Percentiles rank a stretch among this genome's conserved stretches.
phyloP scores from a whole-genome alignment of 2,888 invertebrate species.

The Euzophera pinguis region DNA sequence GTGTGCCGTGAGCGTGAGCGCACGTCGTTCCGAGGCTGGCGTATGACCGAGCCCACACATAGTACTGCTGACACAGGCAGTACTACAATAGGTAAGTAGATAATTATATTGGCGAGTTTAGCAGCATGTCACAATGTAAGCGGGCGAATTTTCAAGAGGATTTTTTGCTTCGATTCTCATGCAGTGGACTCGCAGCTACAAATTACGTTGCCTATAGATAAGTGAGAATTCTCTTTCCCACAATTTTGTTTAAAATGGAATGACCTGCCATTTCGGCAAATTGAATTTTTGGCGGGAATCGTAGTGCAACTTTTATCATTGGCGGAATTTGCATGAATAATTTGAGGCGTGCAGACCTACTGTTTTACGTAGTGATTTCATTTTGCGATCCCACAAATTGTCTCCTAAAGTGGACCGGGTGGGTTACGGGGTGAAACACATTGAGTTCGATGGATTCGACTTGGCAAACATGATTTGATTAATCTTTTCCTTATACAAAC shows the following conservation, averaged over 20 bases:
- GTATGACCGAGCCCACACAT: too few relatives aligned
- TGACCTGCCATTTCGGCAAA: background rate
- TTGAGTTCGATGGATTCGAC: background rate
- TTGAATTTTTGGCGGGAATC: slow-evolving; percentile 13
- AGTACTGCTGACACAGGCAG: too few relatives aligned
- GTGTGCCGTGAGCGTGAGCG: too few relatives aligned
- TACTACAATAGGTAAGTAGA: too few relatives aligned
- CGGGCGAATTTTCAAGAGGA: too few relatives aligned
- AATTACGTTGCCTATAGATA: too few relatives aligned
- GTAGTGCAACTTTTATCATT: slow-evolving; percentile 19
- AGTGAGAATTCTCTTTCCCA: background rate
- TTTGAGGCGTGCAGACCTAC: slow-evolving; percentile 15
- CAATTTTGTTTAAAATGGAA: slow-evolving; percentile 6
- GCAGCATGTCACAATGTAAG: too few relatives aligned
- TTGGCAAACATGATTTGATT: background rate
- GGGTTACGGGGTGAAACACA: background rate
- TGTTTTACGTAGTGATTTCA: slow-evolving; percentile 23
- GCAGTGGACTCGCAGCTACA: too few relatives aligned
- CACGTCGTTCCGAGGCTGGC: too few relatives aligned
- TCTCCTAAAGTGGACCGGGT: slow-evolving; percentile 6
- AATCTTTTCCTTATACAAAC: too few relatives aligned
- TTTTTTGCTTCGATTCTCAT: too few relatives aligned
- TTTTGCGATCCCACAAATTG: slow-evolving; percentile 20
- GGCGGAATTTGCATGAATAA: slow-evolving; percentile 24
- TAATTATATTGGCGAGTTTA: too few relatives aligned